Evolutionary conservation across 2,888 invertebrate species (phyloP).

Genomic region (Spilarctia lutea): DNA sequence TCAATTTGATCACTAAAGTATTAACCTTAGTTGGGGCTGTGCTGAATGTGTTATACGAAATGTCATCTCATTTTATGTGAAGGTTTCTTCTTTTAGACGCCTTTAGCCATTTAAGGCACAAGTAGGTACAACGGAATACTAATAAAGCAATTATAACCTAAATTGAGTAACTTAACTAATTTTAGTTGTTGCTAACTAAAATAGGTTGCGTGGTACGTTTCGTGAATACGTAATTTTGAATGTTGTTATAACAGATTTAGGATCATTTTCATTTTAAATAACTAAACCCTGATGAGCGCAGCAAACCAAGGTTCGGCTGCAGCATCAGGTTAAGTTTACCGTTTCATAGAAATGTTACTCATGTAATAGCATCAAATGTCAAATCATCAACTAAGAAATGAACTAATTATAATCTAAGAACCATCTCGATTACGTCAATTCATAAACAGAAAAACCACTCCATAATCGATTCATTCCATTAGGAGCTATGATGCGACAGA

Average conservation of each 20-base stretch:
- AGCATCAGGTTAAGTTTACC: neutral
- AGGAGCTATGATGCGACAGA: neutral
- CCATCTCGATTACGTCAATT: neutral
- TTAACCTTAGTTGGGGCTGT: neutral
- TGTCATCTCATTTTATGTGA: neutral
- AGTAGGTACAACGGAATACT: conserved; percentile 2
- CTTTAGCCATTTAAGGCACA: neutral
- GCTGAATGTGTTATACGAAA: neutral
- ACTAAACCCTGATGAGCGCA: neutral
- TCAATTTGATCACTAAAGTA: neutral
- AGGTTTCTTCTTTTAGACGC: neutral
- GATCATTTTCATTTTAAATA: neutral
- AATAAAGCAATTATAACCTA: conserved; percentile 1
- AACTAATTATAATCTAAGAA: neutral
- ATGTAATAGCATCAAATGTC: neutral
- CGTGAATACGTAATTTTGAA: neutral
- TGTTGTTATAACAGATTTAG: neutral
- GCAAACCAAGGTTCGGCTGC: neutral
- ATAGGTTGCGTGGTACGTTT: neutral
- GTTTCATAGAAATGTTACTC: neutral
- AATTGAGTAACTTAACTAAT: neutral
- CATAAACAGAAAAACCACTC: neutral
- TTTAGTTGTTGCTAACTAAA: conserved; percentile 1
- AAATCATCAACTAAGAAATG: no score
- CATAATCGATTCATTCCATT: neutral